Evolutionary conservation across 2,113 vertebrate species (phyloP).

Genomic region (Leucoraja erinaceus): DNA sequence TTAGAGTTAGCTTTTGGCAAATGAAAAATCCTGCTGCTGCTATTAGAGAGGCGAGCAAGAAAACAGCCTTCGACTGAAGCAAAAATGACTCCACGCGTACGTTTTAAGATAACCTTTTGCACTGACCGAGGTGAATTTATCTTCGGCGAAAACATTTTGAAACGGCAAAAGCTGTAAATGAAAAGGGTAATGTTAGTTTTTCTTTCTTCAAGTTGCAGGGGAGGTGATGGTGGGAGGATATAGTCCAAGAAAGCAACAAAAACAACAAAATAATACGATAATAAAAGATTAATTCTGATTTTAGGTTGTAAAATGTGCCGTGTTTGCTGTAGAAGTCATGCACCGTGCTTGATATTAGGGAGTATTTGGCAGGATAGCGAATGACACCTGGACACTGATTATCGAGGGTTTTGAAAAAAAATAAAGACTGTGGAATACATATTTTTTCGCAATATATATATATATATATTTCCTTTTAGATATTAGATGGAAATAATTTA

Average conservation of each 20-base stretch:
- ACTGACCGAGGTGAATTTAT: not conserved
- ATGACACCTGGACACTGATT: not conserved
- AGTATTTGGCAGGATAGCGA: not conserved
- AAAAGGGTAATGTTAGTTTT: not conserved
- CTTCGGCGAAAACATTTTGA: not conserved
- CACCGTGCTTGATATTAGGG: no score
- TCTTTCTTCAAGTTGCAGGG: not conserved
- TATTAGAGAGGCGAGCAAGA: not conserved
- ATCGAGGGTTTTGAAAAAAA: not conserved
- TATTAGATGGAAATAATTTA: not conserved
- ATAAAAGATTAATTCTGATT: not conserved
- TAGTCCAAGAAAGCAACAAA: not conserved
- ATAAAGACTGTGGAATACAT: not conserved
- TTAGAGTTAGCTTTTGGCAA: not conserved
- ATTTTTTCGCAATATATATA: not conserved
- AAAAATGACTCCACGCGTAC: not conserved
- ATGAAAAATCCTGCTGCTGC: not conserved
- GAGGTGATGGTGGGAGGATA: not conserved
- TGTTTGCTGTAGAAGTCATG: no score
- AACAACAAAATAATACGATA: not conserved
- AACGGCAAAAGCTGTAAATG: not conserved
- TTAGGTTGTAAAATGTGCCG: not conserved
- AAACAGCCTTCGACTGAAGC: not conserved
- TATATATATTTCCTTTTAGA: not conserved
- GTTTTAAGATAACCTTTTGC: conserved; percentile 7